Conservation (phyloP, 2,113 vertebrate genomes). For the Pitta sordida region DNA sequence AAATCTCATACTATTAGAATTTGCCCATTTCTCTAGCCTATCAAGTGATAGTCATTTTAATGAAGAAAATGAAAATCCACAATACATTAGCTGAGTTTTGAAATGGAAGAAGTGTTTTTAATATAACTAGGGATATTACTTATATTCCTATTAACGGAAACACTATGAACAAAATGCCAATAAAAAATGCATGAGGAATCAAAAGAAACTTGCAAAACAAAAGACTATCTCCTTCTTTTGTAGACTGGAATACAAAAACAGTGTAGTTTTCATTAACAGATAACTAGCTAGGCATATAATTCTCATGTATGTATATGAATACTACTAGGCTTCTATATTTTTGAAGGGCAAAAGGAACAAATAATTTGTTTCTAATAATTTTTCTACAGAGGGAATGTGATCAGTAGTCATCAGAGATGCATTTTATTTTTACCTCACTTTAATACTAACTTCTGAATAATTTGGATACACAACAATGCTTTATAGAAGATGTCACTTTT, state of each 20-base stretch:
- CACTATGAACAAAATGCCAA: background rate
- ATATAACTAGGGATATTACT: background rate
- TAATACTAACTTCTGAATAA: background rate
- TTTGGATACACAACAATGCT: background rate
- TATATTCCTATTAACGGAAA: background rate
- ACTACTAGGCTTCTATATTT: background rate
- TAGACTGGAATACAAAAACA: background rate
- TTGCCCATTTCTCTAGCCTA: no score
- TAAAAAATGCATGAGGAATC: background rate
- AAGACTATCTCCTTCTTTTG: background rate
- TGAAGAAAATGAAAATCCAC: background rate
- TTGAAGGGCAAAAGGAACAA: background rate
- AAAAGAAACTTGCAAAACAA: background rate
- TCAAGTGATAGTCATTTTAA: no score
- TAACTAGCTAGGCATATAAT: background rate
- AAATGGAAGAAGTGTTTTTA: background rate
- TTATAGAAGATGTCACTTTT: background rate
- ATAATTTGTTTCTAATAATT: background rate
- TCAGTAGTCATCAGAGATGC: background rate
- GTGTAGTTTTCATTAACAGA: background rate
- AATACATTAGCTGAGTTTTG: background rate
- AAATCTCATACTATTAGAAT: no score
- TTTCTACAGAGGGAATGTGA: background rate
- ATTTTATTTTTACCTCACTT: background rate
- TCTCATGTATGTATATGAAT: background rate